Percentiles rank a stretch among this genome's conserved stretches.
phyloP scores from a whole-genome alignment of 2,797 vertebrate genomes.

The Novumbra hubbsi region DNA sequence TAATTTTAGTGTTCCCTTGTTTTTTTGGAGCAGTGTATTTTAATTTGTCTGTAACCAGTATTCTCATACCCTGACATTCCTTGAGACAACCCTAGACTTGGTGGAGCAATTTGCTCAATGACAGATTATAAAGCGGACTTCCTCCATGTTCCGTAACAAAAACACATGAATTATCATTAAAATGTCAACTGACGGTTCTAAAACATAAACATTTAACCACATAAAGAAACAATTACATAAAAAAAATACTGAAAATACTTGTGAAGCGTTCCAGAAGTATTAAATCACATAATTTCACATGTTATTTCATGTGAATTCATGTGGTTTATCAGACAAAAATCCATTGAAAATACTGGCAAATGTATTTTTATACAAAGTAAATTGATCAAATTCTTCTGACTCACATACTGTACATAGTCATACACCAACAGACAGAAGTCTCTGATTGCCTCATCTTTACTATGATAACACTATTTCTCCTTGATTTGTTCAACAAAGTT shows the following conservation, averaged over 20 bases:
- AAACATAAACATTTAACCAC: too few species aligned
- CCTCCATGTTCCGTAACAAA: not conserved
- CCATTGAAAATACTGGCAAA: slow-evolving; percentile 57
- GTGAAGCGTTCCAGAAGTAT: too few species aligned
- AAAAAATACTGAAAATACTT: too few species aligned
- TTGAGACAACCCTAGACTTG: not conserved
- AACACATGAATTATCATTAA: too few species aligned
- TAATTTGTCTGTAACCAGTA: not conserved
- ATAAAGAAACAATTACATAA: too few species aligned
- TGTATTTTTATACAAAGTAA: slow-evolving; percentile 74
- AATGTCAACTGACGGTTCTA: too few species aligned
- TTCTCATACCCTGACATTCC: not conserved
- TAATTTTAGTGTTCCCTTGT: too few species aligned
- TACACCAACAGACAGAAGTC: slow-evolving; percentile 62
- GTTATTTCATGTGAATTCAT: too few species aligned
- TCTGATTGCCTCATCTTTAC: slow-evolving; percentile 68
- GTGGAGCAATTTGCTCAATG: not conserved
- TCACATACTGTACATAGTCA: slow-evolving; percentile 68
- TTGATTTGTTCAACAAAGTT: slow-evolving; percentile 65
- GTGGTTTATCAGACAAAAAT: not conserved
- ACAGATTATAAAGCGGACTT: not conserved
- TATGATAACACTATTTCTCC: slow-evolving; percentile 62
- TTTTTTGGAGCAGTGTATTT: too few species aligned
- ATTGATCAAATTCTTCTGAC: slow-evolving; percentile 69
- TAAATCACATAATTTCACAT: too few species aligned